Percentiles rank a stretch among this genome's conserved stretches.
Conservation (phyloP, 2,797 vertebrate genomes). For the Mallotus villosus region DNA sequence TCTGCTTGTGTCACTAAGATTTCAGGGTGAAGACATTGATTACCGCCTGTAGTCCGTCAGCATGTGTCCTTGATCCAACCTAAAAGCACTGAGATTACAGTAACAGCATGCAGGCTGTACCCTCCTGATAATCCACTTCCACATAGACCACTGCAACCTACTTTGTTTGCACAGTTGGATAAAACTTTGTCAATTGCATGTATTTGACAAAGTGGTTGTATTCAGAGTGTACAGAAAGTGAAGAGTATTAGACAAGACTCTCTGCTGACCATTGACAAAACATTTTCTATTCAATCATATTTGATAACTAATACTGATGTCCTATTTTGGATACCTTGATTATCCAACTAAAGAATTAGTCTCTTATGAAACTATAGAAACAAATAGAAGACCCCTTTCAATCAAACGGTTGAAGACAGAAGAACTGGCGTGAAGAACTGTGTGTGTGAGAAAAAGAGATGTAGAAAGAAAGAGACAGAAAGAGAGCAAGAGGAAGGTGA, state of each 20-base stretch:
- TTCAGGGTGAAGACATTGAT: conserved; percentile 67
- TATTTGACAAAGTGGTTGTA: too few species aligned
- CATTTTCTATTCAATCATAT: neutral
- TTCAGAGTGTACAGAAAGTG: too few species aligned
- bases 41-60: conserved; percentile 46
- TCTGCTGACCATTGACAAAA: too few species aligned
- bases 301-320: neutral
- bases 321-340: too few species aligned
- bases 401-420: neutral
- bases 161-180: too few species aligned
- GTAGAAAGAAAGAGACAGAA: conserved; percentile 10
- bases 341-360: neutral
- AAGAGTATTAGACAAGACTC: too few species aligned
- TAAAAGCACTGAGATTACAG: neutral
- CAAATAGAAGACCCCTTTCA: neutral
- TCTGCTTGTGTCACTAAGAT: conserved; percentile 71
- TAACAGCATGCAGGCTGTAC: neutral
- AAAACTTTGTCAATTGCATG: too few species aligned
- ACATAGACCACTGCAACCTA: too few species aligned
- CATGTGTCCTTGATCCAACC: conserved; percentile 18
- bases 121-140: neutral
- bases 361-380: neutral
- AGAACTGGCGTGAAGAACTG: neutral
- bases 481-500: conserved; percentile 38
- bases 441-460: conserved; percentile 6